Base-by-base conservation (phyloP, 2,113 vertebrate genomes). In the Fulmarus glacialis region DNA sequence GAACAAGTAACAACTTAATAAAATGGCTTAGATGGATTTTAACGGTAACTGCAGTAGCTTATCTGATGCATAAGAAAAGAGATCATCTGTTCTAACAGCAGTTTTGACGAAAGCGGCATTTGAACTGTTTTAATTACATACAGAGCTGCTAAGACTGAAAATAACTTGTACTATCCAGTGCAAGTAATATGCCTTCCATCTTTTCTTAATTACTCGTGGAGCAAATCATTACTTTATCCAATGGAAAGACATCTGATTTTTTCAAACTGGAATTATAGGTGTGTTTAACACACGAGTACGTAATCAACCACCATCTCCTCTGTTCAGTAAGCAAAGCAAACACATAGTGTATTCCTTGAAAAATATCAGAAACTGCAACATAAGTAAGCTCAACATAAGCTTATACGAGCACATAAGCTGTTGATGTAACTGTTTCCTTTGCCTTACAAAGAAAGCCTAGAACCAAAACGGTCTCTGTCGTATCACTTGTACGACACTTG, bases 71-170 rank as follows among this genome's bases (percentile, higher is more conserved):
- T 64, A 87, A 94, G 95, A 95, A 92, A 97, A 88, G 56, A 95
- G 95, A 93, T 96, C 96, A 96, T 94, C 94, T 88, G 58, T 82
- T 96, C 78, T 72, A 95, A 78, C 82, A 97, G 92, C 95, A 97
- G 81, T 96, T 95, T 93, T 92, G 94, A 97, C 12, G 56, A 97
- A 95, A 93, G 94, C 92, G 94, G 91, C 94, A 95, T 95, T 96
- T 96, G 93, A 97, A 96, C 96, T 89, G 93, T 88, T 96, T 97
- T 98, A 98, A 98, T 97, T 97, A 97, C 89, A 92, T 43, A 66
- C 58, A 79, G 85, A 96, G 82, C 82, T 97, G 94, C 94, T 92
- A 95, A 92, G 90, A 89, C 88, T 79, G 73, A 96, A 97, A 98
- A 97, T 94, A 97, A 81, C 93, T 89, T 75, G 50, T 42, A 74